Percentiles rank a stretch among this genome's conserved stretches.
phyloP scores from a whole-genome alignment of 2,888 invertebrate genomes.

The Spodoptera littoralis region DNA sequence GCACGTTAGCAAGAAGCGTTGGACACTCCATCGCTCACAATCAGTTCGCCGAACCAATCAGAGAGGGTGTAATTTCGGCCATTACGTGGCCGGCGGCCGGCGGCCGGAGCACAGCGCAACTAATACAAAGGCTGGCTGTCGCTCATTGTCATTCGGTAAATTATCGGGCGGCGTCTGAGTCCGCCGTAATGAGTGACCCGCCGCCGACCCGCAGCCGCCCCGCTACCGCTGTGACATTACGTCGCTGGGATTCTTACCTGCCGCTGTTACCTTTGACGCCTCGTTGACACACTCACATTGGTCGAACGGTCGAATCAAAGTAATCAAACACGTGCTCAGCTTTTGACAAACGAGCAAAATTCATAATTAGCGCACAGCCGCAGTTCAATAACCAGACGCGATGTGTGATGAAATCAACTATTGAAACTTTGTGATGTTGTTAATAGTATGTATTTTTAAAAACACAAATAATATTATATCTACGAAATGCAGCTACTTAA shows the following conservation, averaged over 20 bases:
- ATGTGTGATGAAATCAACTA: no score
- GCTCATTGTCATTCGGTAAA: slow-evolving; percentile 62
- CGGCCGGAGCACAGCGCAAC: slow-evolving; percentile 30
- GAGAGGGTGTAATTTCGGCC: slow-evolving; percentile 58
- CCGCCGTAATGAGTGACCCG: slow-evolving; percentile 46
- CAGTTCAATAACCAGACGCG: background rate
- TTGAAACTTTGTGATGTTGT: no score
- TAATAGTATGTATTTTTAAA: no score
- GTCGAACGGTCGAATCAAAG: slow-evolving; percentile 20
- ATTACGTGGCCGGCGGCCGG: slow-evolving; percentile 51
- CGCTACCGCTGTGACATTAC: slow-evolving; percentile 27
- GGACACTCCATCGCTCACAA: slow-evolving; percentile 58
- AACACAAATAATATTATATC: no score
- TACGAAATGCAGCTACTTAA: no score
- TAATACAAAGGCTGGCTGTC: slow-evolving; percentile 61
- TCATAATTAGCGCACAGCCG: slow-evolving; percentile 10
- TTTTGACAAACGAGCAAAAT: slow-evolving; percentile 12
- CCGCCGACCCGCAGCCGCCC: background rate
- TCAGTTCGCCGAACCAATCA: slow-evolving; percentile 61
- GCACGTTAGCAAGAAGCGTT: slow-evolving; percentile 55
- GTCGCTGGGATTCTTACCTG: slow-evolving; percentile 46
- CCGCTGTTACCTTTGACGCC: slow-evolving; percentile 21
- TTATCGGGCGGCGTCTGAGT: slow-evolving; percentile 54
- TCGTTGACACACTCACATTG: slow-evolving; percentile 21
- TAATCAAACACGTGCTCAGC: background rate